Evolutionary conservation across 2,888 invertebrate genomes (phyloP), one percentile per base, ranked within the genome.

Genomic region (Labia minor): DNA sequence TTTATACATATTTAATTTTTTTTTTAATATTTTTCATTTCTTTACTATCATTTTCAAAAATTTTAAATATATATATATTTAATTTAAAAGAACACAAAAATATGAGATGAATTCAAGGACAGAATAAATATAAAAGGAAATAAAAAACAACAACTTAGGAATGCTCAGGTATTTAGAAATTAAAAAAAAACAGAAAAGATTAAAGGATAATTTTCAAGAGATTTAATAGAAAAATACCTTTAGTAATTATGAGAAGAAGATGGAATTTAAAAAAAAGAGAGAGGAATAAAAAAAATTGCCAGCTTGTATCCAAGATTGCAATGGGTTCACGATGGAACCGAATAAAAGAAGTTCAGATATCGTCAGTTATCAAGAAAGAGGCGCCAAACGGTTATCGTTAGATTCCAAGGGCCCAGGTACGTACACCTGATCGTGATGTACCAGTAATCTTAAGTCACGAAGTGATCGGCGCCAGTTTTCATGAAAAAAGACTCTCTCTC

Each of bases 331-430:
- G n/a, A 8, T 14, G 33, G 33, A 33, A 33, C 6, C 6, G 33
- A 49, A 14, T 8, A 16, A 49, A 49, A 49, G 14, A 14, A 16
- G 49, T 8, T 49, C 49, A 8, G 49, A 8, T 49, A 49, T 49
- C 49, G 49, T 49, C 49, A 49, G 49, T 14, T 49, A 49, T 49
- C 49, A n/a, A 49, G n/a, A n/a, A n/a, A n/a, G 26, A 49, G 49
- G 49, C 49, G 49, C 49, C 16, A 49, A 11, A 49, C 49, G n/a
- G 4, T n/a, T 11, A 16, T 4, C 16, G 16, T 16, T 11, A 14
- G 16, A 16, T 49, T 49, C 49, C n/a, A 49, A 14, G 49, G 6
- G 49, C 49, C 49, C 14, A 14, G n/a, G n/a, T 16, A 3, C 16
- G 49, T 33, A 8, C 33, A 33, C 6, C 33, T 14, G 16, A 16